Evolutionary conservation across 2,113 vertebrate genomes (phyloP), one percentile per base, ranked within the genome.

Genomic region (Lasiurus cinereus): DNA sequence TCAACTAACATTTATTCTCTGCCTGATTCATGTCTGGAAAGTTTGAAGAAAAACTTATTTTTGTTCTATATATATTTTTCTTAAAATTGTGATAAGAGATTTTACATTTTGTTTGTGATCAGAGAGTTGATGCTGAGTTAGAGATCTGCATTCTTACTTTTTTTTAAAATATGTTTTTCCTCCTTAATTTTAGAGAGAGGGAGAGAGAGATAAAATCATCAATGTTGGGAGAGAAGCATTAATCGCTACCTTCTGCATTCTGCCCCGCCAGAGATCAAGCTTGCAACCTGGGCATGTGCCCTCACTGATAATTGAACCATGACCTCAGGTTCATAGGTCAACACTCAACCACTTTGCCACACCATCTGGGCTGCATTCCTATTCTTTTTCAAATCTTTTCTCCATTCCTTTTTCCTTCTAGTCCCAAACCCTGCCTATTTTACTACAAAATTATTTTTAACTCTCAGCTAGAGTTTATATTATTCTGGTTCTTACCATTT

Each of bases 141-240:
- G 50, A 27, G 0, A 69, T 22, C 24, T 4, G 0, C 4, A 1
- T 14, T 59, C 8, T 29, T 19, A 8, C 11, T 5, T 70, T 69
- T 36, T 31, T 69, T 36, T 31, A 13, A 29, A 50, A 6, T 29
- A 24, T 62, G 10, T 39, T 39, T 39, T 10, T 43, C 12, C 66
- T 24, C 2, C 6, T 64, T 13, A 24, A 27, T 62, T 62, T 62
- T 22, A 62, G 9, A 62, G 59, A 27, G 59, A 62, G 59, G 4
- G 59, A 59, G 8, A 59, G 56, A 62, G 59, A 11, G 3, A 59
- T 24, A 59, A 24, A 62, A 62, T 12, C 22, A 62, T 27, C 10
- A 62, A 62, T 24, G 59, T 27, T 27, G 9, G 59, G 24, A 62
- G 59, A 62, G 24, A 62, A 27, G 24, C 59, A 62, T 62, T 24